phyloP scores from a whole-genome alignment of 2,113 vertebrate genomes.

The Grammomys dolichurus region DNA sequence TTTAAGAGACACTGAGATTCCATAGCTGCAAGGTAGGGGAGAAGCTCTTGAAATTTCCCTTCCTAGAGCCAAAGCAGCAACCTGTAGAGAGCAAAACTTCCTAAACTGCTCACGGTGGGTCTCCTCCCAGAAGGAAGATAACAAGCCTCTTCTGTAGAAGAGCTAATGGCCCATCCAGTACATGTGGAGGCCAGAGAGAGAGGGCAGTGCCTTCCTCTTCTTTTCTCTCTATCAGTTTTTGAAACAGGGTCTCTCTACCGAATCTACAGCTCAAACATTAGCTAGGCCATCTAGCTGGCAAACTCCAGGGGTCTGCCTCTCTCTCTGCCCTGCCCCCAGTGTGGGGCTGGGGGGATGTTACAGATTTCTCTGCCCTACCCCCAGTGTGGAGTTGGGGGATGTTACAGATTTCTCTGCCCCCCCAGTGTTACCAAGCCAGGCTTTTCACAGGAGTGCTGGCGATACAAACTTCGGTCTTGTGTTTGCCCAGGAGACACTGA shows the following conservation, averaged over 20 bases:
- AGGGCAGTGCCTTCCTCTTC: background rate
- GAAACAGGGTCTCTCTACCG: background rate
- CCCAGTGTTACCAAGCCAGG: background rate
- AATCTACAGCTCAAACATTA: background rate
- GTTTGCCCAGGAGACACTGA: background rate
- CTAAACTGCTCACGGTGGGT: background rate
- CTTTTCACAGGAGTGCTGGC: background rate
- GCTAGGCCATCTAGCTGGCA: background rate
- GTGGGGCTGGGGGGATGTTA: too few species aligned
- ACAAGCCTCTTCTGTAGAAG: too few species aligned
- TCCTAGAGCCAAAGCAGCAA: background rate
- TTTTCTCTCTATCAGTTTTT: background rate
- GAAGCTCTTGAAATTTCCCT: background rate
- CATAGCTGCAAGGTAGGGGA: background rate
- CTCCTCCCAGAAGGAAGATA: background rate
- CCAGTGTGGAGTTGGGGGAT: too few species aligned
- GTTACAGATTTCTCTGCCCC: background rate
- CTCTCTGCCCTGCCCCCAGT: background rate
- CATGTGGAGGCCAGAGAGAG: background rate
- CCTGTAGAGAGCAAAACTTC: background rate
- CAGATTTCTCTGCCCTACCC: too few species aligned
- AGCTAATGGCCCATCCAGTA: background rate
- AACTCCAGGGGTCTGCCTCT: background rate
- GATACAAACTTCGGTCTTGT: background rate
- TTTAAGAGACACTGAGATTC: background rate